phyloP scores from a whole-genome alignment of 2,797 vertebrate species.

The Garrulus glandarius region DNA sequence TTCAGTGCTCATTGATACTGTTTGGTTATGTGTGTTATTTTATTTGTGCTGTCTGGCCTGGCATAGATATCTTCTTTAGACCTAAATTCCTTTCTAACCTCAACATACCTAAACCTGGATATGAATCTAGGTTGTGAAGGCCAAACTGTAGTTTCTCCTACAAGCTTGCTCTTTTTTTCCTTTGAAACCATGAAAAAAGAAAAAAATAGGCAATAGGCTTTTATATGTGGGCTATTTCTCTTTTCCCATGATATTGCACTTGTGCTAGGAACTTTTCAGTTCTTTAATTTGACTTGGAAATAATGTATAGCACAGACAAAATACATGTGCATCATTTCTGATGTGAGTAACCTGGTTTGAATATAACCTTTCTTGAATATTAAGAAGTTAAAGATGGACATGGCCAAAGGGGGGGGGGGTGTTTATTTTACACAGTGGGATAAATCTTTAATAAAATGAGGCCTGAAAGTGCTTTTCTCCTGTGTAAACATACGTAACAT shows the following conservation, averaged over 20 bases:
- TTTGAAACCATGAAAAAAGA: not conserved
- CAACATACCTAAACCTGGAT: not conserved
- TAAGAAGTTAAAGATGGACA: not conserved
- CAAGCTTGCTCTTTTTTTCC: not conserved
- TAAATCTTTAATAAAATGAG: not conserved
- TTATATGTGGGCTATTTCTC: not conserved
- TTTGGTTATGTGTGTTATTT: not conserved
- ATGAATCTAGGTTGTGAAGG: not conserved
- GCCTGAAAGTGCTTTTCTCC: not conserved
- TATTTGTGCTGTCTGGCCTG: not conserved
- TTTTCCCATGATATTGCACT: not conserved
- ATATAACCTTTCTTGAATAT: not conserved
- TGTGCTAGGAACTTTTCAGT: not conserved
- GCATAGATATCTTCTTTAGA: not conserved
- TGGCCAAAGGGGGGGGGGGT: fast-evolving
- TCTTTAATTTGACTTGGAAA: not conserved
- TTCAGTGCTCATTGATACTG: not conserved
- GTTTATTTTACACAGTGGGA: not conserved
- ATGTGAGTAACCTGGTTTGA: not conserved
- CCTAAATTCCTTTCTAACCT: not conserved
- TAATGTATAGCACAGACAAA: not conserved
- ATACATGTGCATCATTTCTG: not conserved
- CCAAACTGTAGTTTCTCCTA: not conserved
- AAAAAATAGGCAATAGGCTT: not conserved
- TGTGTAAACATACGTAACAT: not conserved